Evolutionary conservation across 2,888 invertebrate genomes (phyloP).

Genomic region (Ochropacha duplaris): DNA sequence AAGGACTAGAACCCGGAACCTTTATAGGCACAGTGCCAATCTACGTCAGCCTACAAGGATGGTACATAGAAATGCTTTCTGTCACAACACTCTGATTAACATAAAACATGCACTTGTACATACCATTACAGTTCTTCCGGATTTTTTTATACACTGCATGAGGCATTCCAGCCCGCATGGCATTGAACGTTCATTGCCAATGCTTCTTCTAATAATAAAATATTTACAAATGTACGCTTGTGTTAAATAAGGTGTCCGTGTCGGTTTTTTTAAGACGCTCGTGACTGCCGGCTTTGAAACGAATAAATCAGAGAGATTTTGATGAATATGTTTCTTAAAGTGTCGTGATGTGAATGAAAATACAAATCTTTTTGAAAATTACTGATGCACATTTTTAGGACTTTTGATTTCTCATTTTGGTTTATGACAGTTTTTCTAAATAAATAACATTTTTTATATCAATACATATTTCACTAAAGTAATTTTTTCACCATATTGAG

Average conservation of each 20-base stretch:
- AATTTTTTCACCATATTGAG: too few relatives aligned
- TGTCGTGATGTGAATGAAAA: not conserved
- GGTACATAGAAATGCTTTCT: conserved; percentile 78
- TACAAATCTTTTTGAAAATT: not conserved
- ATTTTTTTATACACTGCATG: conserved; percentile 51
- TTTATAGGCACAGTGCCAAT: conserved; percentile 35
- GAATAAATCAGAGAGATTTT: not conserved
- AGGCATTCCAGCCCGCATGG: conserved; percentile 58
- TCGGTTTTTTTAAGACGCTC: not conserved
- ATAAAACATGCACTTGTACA: conserved; percentile 65
- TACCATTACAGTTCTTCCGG: conserved; percentile 53
- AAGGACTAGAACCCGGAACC: conserved; percentile 34
- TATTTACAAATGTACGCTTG: conserved; percentile 7
- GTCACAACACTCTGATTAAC: conserved; percentile 65
- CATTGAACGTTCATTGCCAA: conserved; percentile 49
- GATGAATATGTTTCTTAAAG: not conserved
- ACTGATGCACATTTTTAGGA: not conserved
- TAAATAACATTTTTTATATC: too few relatives aligned
- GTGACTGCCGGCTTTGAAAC: not conserved
- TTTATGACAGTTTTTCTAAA: not conserved
- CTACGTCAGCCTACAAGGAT: conserved; percentile 36
- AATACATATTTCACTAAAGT: too few relatives aligned
- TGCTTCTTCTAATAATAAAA: conserved; percentile 37
- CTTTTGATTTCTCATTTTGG: too few relatives aligned
- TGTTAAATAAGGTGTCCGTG: conserved; percentile 10